A percentile compares a stretch with the other conserved stretches of the same genome.
These are phyloP conservation scores for Alviniconcha strummeri DNA, from an alignment of 2,888 invertebrate species.

Conservation along the genomic window DNA sequence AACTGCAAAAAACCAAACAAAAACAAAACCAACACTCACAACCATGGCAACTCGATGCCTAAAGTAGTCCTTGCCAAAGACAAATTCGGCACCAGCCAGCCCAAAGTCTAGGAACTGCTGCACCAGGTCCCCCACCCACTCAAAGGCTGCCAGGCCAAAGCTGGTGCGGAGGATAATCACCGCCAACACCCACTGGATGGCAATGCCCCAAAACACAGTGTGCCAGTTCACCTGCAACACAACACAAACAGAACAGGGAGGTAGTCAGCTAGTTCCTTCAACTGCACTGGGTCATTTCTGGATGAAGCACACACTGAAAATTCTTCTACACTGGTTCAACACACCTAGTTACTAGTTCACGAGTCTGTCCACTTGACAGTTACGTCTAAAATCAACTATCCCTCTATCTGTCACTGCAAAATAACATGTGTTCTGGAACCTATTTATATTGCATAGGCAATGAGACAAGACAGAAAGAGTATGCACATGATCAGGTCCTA, in stretches of 20 bases:
- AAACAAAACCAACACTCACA: conserved; percentile 31
- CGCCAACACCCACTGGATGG: conserved; percentile 85
- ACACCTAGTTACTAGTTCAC: not conserved
- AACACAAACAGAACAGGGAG: not conserved
- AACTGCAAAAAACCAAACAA: not conserved
- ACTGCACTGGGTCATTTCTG: not conserved
- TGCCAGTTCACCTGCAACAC: conserved; percentile 78
- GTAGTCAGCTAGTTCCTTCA: not conserved
- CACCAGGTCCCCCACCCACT: conserved; percentile 81
- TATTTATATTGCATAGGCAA: too few relatives aligned
- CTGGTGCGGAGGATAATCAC: conserved; percentile 62
- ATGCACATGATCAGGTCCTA: not conserved
- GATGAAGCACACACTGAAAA: not conserved
- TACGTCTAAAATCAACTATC: not conserved
- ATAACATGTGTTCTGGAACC: too few relatives aligned
- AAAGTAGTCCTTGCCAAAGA: conserved; percentile 79
- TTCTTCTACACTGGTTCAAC: not conserved
- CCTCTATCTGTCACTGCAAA: not conserved
- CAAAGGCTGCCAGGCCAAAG: conserved; percentile 78
- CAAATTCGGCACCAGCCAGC: conserved; percentile 86
- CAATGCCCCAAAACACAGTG: conserved; percentile 85
- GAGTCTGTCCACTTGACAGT: not conserved
- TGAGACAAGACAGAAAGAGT: too few relatives aligned
- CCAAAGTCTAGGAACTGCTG: conserved; percentile 87
- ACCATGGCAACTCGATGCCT: conserved; percentile 44